Evolutionary conservation across 1,140 invertebrate genomes (phyloP).

Genomic region (Chlorops oryzae): DNA sequence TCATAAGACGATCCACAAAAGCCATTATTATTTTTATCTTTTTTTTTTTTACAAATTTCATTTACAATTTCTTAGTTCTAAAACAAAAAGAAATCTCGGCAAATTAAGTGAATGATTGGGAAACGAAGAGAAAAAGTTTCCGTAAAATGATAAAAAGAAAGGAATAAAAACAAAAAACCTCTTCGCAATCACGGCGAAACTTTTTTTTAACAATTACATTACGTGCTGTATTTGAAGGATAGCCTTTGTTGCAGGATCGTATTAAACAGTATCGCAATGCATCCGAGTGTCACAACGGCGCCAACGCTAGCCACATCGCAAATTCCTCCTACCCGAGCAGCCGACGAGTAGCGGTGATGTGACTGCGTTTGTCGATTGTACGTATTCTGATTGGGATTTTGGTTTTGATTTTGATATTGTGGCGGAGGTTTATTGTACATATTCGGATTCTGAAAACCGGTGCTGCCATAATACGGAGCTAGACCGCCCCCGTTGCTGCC

Average conservation of each 20-base stretch:
- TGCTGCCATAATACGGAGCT: conserved; percentile 25
- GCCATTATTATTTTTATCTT: no score
- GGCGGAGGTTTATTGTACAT: conserved; percentile 46
- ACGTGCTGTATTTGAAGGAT: conserved; percentile 11
- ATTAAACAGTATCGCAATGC: no score
- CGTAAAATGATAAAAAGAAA: no score
- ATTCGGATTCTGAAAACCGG: conserved; percentile 38
- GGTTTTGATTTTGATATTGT: conserved; percentile 42
- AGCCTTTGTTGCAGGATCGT: conserved; percentile 2
- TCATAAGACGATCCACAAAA: no score
- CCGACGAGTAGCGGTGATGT: conserved; percentile 38
- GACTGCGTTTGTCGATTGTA: conserved; percentile 44
- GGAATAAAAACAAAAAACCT: no score
- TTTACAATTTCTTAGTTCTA: no score
- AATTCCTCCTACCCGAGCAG: conserved; percentile 11
- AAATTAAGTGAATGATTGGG: no score
- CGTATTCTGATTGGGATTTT: conserved; percentile 35
- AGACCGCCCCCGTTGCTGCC: conserved; percentile 33
- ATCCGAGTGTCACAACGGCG: not conserved
- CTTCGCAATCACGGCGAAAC: no score
- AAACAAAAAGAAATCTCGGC: no score
- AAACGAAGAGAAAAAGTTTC: no score
- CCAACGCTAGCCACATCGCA: conserved; percentile 2
- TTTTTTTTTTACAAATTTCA: no score
- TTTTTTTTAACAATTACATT: no score